A percentile compares a stretch with the other conserved stretches of the same genome.
These are phyloP conservation scores for Promerops cafer DNA, from an alignment of 2,113 vertebrate genomes.

Conservation along the genomic window DNA sequence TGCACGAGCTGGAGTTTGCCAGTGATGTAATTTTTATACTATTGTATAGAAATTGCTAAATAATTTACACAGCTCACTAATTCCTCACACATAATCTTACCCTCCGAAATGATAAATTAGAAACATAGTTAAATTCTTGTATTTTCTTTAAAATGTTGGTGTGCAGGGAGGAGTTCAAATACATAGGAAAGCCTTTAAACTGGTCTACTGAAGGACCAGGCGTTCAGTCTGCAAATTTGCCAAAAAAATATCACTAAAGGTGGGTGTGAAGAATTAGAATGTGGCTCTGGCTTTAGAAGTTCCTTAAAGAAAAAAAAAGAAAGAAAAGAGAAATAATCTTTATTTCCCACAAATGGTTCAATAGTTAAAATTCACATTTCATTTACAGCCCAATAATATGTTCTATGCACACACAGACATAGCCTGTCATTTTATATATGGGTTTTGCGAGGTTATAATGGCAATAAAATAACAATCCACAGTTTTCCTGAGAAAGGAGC, in stretches of 20 bases:
- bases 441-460: not conserved
- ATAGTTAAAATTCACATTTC: conserved; percentile 58
- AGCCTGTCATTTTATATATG: conserved; percentile 24
- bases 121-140: not conserved
- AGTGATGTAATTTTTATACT: not conserved
- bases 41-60: not conserved
- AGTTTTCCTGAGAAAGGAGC: conserved; percentile 3
- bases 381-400: conserved; percentile 12
- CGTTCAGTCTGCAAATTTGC: conserved; percentile 29
- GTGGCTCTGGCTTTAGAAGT: not conserved
- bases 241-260: not conserved
- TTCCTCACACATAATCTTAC: conserved; percentile 27
- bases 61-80: conserved; percentile 12
- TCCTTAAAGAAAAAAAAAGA: not conserved
- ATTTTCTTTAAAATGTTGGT: conserved; percentile 19
- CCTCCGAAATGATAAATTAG: conserved; percentile 14
- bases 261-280: not conserved
- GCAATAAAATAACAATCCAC: not conserved
- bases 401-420: not conserved
- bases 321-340: not conserved
- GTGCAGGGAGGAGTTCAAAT: conserved; percentile 18
- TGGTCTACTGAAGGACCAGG: not conserved
- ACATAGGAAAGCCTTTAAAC: conserved; percentile 32
- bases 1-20: not conserved
- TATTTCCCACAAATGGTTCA: conserved; percentile 53